These are phyloP conservation scores for Gnathonemus longibarbis DNA, from an alignment of 2,113 vertebrate species.

Conservation along the genomic window DNA sequence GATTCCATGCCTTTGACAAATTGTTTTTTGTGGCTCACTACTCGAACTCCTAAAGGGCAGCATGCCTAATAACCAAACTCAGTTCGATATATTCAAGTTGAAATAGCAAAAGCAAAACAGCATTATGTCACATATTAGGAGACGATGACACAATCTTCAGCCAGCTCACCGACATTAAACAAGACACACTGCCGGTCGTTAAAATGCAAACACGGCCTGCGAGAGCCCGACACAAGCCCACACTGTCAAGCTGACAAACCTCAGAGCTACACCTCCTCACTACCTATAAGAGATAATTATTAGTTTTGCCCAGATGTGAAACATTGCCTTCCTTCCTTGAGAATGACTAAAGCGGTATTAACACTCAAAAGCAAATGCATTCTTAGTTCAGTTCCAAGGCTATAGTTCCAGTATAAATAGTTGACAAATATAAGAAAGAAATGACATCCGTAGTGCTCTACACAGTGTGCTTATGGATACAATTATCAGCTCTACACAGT, in stretches of 20 bases:
- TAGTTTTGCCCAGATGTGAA: neutral
- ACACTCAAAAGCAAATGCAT: neutral
- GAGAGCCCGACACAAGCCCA: neutral
- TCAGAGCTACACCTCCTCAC: neutral
- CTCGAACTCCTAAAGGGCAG: neutral
- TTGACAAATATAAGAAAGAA: neutral
- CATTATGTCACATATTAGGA: neutral
- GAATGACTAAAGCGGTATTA: neutral
- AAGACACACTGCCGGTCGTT: neutral
- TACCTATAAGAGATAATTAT: neutral
- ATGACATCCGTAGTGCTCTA: neutral
- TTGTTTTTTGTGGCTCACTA: neutral
- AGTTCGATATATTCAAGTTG: neutral
- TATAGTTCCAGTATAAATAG: neutral
- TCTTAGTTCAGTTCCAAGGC: neutral
- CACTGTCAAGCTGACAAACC: neutral
- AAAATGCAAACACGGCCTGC: neutral
- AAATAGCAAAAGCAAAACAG: neutral
- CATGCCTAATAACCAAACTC: neutral
- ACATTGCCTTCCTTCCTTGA: neutral
- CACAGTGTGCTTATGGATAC: neutral
- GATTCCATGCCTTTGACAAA: neutral
- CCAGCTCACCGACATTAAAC: neutral
- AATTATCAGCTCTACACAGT: neutral
- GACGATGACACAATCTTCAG: neutral